Evolutionary conservation across 2,113 vertebrate species (phyloP).

Genomic region (Electrona antarctica): DNA sequence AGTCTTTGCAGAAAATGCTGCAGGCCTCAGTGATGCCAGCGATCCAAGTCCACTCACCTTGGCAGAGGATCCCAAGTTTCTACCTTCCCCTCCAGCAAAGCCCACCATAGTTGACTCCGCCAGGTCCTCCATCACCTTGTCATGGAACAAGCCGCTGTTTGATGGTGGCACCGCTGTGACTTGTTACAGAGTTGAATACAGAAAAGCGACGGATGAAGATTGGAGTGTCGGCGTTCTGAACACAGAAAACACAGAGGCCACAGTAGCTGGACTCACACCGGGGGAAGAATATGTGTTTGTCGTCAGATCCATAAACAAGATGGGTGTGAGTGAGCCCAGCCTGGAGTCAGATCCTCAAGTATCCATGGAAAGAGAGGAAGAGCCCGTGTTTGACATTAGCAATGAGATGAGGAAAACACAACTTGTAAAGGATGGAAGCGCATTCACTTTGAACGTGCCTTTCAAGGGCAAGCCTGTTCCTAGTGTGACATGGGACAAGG

Average conservation of each 20-base stretch:
- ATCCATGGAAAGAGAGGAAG: conserved; percentile 93
- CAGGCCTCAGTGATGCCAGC: conserved; percentile 93
- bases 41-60: conserved; percentile 82
- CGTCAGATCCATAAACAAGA: conserved; percentile 92
- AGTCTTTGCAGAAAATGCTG: conserved; percentile 95
- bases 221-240: conserved; percentile 88
- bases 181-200: conserved; percentile 93
- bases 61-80: conserved; percentile 93
- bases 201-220: conserved; percentile 86
- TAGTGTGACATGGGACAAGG: conserved; percentile 91
- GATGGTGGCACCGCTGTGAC: conserved; percentile 93
- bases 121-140: conserved; percentile 86
- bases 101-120: conserved; percentile 88
- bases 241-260: conserved; percentile 89
- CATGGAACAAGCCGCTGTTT: conserved; percentile 95
- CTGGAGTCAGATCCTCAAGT: conserved; percentile 87
- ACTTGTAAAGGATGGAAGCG: conserved; percentile 89
- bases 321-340: conserved; percentile 92
- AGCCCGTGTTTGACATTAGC: conserved; percentile 90
- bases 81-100: conserved; percentile 91
- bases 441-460: conserved; percentile 92
- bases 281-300: conserved; percentile 90
- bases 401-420: conserved; percentile 94
- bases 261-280: conserved; percentile 84
- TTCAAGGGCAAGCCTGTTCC: conserved; percentile 93